Conservation (phyloP, 2,888 invertebrate genomes). For the Acronicta alni region DNA sequence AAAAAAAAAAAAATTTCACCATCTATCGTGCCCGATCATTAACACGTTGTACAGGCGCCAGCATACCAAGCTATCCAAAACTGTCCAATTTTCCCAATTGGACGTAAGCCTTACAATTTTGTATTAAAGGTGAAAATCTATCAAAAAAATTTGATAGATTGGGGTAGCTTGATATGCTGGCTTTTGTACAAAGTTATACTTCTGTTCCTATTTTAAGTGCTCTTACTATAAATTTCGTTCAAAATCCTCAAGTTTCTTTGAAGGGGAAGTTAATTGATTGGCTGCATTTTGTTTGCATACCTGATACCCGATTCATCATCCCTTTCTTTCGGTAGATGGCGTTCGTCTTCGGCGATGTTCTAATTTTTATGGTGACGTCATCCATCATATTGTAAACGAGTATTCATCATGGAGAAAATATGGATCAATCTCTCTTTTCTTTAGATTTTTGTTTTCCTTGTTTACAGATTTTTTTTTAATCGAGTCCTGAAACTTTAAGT, state of each 20-base stretch:
- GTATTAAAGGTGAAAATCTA: too few relatives aligned
- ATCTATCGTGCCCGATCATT: too few relatives aligned
- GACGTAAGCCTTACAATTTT: too few relatives aligned
- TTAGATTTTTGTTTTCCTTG: background rate
- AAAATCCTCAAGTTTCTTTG: constrained; percentile 62
- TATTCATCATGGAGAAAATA: constrained; percentile 36
- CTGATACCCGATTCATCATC: constrained; percentile 80
- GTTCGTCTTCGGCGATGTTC: constrained; percentile 31
- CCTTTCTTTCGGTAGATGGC: constrained; percentile 52
- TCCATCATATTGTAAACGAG: constrained; percentile 47
- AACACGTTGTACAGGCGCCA: too few relatives aligned
- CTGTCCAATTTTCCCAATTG: too few relatives aligned
- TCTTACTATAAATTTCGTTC: constrained; percentile 5
- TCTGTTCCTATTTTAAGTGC: background rate
- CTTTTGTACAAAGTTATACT: constrained; percentile 8
- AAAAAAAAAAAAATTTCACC: too few relatives aligned
- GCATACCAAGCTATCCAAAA: too few relatives aligned
- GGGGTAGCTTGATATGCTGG: too few relatives aligned
- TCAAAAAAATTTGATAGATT: too few relatives aligned
- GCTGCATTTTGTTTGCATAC: constrained; percentile 79
- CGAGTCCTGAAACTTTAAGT: too few relatives aligned
- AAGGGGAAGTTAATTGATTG: constrained; percentile 69
- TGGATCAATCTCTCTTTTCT: constrained; percentile 32
- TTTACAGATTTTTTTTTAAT: background rate
- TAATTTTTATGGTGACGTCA: constrained; percentile 50